Conservation (phyloP, 2,113 vertebrate species). For the Forbesichthys papilliferus region DNA sequence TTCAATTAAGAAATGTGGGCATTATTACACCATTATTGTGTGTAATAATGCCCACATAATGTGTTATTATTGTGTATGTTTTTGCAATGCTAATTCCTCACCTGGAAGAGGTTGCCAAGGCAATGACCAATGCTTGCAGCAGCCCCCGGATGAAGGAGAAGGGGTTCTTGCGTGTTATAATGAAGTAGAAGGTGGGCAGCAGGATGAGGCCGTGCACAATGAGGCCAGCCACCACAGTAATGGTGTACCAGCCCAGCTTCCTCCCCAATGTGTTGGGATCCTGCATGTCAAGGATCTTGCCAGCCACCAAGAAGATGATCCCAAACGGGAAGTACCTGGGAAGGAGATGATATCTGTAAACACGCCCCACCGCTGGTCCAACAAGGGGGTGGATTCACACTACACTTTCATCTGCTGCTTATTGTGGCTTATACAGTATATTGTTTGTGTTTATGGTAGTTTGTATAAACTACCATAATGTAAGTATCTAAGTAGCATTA, state of each 20-base stretch:
- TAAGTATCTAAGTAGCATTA: no score
- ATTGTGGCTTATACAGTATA: no score
- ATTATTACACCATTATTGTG: background rate
- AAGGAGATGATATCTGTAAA: background rate
- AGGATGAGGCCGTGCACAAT: slow-evolving; percentile 79
- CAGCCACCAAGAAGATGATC: slow-evolving; percentile 87
- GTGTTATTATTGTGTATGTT: background rate
- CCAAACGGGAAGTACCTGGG: slow-evolving; percentile 90
- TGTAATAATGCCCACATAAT: no score
- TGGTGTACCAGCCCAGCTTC: slow-evolving; percentile 85
- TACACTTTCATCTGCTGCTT: no score
- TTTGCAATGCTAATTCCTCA: slow-evolving; percentile 35
- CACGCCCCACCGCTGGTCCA: no score
- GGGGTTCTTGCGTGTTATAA: slow-evolving; percentile 85
- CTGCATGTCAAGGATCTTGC: slow-evolving; percentile 89
- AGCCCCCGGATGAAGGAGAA: slow-evolving; percentile 83
- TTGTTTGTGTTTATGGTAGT: no score
- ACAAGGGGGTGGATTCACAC: no score
- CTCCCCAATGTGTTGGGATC: slow-evolving; percentile 78
- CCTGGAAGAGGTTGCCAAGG: slow-evolving; percentile 90
- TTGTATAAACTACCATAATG: no score
- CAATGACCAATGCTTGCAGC: slow-evolving; percentile 87
- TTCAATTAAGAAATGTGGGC: background rate
- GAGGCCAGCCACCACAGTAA: slow-evolving; percentile 84
- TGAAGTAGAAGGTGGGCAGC: slow-evolving; percentile 79